These are phyloP conservation scores for Struthidea cinerea DNA, from an alignment of 2,113 vertebrate species.

Conservation along the genomic window DNA sequence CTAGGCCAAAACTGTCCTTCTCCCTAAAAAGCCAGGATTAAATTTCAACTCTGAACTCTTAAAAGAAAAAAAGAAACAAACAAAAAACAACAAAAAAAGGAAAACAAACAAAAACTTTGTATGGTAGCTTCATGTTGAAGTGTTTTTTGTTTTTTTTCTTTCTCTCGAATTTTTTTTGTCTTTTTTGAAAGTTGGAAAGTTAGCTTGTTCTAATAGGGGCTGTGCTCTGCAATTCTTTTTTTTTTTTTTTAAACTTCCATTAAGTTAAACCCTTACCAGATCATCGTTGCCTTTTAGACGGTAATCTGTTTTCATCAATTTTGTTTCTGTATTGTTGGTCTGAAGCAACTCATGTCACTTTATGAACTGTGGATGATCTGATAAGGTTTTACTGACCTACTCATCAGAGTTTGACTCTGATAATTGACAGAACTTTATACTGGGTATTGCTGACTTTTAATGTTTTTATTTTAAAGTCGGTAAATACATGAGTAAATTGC, in stretches of 20 bases:
- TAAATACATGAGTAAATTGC: constrained; percentile 67
- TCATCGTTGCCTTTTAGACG: constrained; percentile 65
- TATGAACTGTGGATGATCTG: constrained; percentile 67
- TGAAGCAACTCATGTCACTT: constrained; percentile 60
- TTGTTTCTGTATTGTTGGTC: constrained; percentile 55
- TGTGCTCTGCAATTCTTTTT: constrained; percentile 77
- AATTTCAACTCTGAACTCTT: constrained; percentile 78
- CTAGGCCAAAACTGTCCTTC: constrained; percentile 98
- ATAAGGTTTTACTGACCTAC: constrained; percentile 74
- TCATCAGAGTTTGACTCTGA: constrained; percentile 71
- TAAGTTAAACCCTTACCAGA: constrained; percentile 77
- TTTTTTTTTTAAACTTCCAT: constrained; percentile 50
- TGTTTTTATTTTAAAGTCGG: constrained; percentile 62
- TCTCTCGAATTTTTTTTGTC: not conserved
- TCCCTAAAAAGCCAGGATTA: constrained; percentile 93
- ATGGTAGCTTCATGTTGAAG: constrained; percentile 97
- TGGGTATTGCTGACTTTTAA: constrained; percentile 74
- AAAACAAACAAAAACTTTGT: constrained; percentile 71
- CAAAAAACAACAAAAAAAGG: constrained; percentile 14
- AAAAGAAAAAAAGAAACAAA: constrained; percentile 45
- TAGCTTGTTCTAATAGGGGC: constrained; percentile 85
- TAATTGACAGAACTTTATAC: constrained; percentile 66
- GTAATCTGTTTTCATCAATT: constrained; percentile 57
- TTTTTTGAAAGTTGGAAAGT: constrained; percentile 76
- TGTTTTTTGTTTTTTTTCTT: constrained; percentile 55